Evolutionary conservation across 2,888 invertebrate species (phyloP).

Genomic region (Melanophora roralis): DNA sequence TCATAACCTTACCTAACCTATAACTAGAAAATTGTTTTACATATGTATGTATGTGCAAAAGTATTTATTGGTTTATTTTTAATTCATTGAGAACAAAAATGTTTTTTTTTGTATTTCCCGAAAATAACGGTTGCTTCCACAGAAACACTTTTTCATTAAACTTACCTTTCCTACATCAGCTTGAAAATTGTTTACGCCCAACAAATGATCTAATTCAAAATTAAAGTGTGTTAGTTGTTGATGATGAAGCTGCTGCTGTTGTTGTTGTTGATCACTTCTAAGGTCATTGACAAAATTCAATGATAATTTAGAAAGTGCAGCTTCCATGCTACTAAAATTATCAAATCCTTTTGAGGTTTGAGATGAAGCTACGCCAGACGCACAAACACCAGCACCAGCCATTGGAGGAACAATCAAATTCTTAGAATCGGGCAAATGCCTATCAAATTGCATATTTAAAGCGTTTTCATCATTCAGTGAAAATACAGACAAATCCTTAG

Average conservation of each 20-base stretch:
- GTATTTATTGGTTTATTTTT: too few species aligned
- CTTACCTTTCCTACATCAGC: slow-evolving; percentile 64
- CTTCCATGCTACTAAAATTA: slow-evolving; percentile 65
- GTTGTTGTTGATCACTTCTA: slow-evolving; percentile 53
- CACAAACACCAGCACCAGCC: slow-evolving; percentile 22
- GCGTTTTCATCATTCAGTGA: slow-evolving; percentile 50
- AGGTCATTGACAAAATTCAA: slow-evolving; percentile 59
- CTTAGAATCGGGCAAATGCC: slow-evolving; percentile 43
- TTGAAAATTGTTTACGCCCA: slow-evolving; percentile 54
- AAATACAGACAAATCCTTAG: slow-evolving; percentile 63
- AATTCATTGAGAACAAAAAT: too few species aligned
- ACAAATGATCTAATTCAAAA: slow-evolving; percentile 63
- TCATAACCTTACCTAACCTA: too few species aligned
- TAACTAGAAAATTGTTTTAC: too few species aligned
- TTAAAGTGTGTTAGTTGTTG: slow-evolving; percentile 57
- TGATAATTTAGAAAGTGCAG: slow-evolving; percentile 64
- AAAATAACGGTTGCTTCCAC: too few species aligned
- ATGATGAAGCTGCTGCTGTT: slow-evolving; percentile 49
- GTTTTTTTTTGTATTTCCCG: too few species aligned
- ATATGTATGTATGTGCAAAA: too few species aligned
- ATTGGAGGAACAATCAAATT: slow-evolving; percentile 40
- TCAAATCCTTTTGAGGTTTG: slow-evolving; percentile 54
- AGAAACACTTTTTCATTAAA: too few species aligned
- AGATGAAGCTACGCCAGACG: slow-evolving; percentile 31
- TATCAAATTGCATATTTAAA: slow-evolving; percentile 47